A percentile compares a stretch with the other conserved stretches of the same genome.
Evolutionary conservation across 2,113 vertebrate species (phyloP).

Genomic region (Nothoprocta pentlandii): DNA sequence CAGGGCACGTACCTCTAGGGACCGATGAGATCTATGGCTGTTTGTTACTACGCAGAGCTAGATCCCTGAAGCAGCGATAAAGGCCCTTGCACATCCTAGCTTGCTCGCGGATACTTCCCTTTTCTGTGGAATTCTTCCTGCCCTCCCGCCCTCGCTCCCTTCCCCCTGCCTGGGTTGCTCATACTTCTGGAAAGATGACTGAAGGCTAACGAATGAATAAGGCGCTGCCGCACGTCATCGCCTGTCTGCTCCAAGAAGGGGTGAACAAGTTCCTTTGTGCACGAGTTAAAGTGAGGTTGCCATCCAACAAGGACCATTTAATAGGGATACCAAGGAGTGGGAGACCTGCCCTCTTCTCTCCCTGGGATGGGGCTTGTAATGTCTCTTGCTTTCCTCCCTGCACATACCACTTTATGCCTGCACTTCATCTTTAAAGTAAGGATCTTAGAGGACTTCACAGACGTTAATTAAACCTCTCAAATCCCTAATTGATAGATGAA

Average conservation of each 20-base stretch:
- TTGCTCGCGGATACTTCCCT: conserved; percentile 68
- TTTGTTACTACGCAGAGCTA: conserved; percentile 41
- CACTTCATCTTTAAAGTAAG: conserved; percentile 47
- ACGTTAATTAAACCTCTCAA: conserved; percentile 70
- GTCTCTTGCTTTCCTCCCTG: conserved; percentile 59
- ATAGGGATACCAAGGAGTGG: conserved; percentile 47
- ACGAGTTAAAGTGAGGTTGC: conserved; percentile 53
- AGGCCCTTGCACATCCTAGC: conserved; percentile 61
- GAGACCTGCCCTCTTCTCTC: conserved; percentile 47
- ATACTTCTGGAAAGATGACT: conserved; percentile 77
- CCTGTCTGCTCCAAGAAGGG: conserved; percentile 68
- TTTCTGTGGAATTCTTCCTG: conserved; percentile 64
- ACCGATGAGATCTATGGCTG: conserved; percentile 61
- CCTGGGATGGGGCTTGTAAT: conserved; percentile 44
- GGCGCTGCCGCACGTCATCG: conserved; percentile 64
- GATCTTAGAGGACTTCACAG: conserved; percentile 37
- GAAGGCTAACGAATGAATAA: conserved; percentile 78
- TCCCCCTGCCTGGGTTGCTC: conserved; percentile 71
- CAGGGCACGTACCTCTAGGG: conserved; percentile 64
- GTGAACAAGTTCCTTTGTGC: conserved; percentile 78
- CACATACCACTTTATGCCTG: conserved; percentile 20
- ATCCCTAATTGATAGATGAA: conserved; percentile 53
- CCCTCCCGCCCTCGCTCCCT: conserved; percentile 17
- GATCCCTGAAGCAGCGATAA: conserved; percentile 51
- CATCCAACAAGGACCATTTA: conserved; percentile 27